Conservation (phyloP, 2,888 invertebrate species). For the Noctua janthe region DNA sequence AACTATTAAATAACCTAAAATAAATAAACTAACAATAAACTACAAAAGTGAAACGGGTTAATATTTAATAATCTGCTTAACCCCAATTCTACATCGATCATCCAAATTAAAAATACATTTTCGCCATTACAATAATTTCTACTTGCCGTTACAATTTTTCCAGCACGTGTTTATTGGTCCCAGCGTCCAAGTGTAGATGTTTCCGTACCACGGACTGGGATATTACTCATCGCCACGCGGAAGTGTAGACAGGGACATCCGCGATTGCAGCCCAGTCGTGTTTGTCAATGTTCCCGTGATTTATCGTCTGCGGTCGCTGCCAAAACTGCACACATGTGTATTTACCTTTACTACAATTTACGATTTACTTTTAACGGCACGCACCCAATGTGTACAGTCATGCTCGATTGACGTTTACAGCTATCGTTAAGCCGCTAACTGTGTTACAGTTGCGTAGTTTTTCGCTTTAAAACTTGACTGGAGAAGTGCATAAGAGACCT, state of each 20-base stretch:
- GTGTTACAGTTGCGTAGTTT: slow-evolving; percentile 39
- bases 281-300: slow-evolving; percentile 85
- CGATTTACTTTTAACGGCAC: slow-evolving; percentile 69
- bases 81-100: neutral
- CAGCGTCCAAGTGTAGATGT: slow-evolving; percentile 68
- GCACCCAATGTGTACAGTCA: slow-evolving; percentile 55
- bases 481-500: slow-evolving; percentile 14
- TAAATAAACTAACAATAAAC: no score
- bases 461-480: slow-evolving; percentile 21
- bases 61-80: no score
- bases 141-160: slow-evolving; percentile 51
- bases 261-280: slow-evolving; percentile 82
- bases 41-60: no score
- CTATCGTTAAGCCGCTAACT: slow-evolving; percentile 58
- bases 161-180: slow-evolving; percentile 50
- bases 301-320: slow-evolving; percentile 80
- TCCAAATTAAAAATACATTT: slow-evolving; percentile 6
- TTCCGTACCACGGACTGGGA: slow-evolving; percentile 65
- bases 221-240: slow-evolving; percentile 85
- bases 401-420: slow-evolving; percentile 62
- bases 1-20: no score
- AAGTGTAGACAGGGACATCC: slow-evolving; percentile 84
- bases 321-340: slow-evolving; percentile 79
- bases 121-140: slow-evolving; percentile 3
- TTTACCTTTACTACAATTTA: slow-evolving; percentile 75